A percentile compares a stretch with the other conserved stretches of the same genome.
These are phyloP conservation scores for Matsumyia berberina DNA, from an alignment of 2,888 invertebrate species.

Conservation along the genomic window DNA sequence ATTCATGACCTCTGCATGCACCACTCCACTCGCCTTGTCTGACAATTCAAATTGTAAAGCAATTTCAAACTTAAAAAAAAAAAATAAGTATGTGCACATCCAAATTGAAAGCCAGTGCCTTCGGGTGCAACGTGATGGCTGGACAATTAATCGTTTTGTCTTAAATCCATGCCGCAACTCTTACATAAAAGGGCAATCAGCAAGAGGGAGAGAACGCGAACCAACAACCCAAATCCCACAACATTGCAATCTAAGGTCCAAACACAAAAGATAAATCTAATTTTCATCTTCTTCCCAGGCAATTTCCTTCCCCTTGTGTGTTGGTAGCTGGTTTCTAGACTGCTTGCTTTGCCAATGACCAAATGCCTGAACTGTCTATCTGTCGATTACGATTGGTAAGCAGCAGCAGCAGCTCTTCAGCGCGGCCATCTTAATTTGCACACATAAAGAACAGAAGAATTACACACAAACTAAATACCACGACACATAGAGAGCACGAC, in stretches of 20 bases:
- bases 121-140: slow-evolving; percentile 73
- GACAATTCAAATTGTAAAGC: slow-evolving; percentile 67
- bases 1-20: slow-evolving; percentile 18
- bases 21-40: slow-evolving; percentile 22
- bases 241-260: slow-evolving; percentile 59
- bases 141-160: slow-evolving; percentile 73
- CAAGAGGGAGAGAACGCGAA: slow-evolving; percentile 5
- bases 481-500: slow-evolving; percentile 75
- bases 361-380: slow-evolving; percentile 71
- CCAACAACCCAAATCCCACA: slow-evolving; percentile 30
- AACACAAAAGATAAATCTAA: slow-evolving; percentile 75
- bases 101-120: slow-evolving; percentile 70
- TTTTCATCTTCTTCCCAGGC: slow-evolving; percentile 73
- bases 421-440: slow-evolving; percentile 75
- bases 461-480: slow-evolving; percentile 52
- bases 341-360: slow-evolving; percentile 53
- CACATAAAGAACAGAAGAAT: slow-evolving; percentile 63
- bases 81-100: slow-evolving; percentile 39
- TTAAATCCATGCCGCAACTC: slow-evolving; percentile 60
- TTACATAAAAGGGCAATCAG: slow-evolving; percentile 54
- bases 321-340: slow-evolving; percentile 33
- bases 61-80: slow-evolving; percentile 44
- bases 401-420: slow-evolving; percentile 49
- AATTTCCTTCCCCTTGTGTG: slow-evolving; percentile 62
- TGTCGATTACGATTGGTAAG: slow-evolving; percentile 76